phyloP scores from a whole-genome alignment of 2,888 invertebrate species.

The Aporophyla nigra region DNA sequence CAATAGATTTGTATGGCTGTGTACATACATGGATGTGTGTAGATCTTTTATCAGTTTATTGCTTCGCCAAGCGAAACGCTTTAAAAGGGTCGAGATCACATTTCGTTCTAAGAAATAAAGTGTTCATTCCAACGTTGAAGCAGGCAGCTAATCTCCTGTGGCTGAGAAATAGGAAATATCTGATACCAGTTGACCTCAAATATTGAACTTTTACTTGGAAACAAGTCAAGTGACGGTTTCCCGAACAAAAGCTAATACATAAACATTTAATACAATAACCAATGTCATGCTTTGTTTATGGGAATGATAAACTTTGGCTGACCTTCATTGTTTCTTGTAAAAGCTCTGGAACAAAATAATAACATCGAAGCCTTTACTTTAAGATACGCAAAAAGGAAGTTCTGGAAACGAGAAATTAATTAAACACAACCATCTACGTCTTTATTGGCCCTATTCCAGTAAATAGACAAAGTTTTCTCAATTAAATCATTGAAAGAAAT shows the following conservation, averaged over 20 bases:
- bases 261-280: constrained; percentile 25
- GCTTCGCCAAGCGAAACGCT: constrained; percentile 40
- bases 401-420: constrained; percentile 16
- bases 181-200: constrained; percentile 60
- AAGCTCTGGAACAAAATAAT: constrained; percentile 13
- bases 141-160: constrained; percentile 57
- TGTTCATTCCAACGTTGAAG: constrained; percentile 38
- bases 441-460: background rate
- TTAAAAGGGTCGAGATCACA: constrained; percentile 48
- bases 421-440: background rate
- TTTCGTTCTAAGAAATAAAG: constrained; percentile 56
- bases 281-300: constrained; percentile 13
- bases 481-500: background rate
- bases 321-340: background rate
- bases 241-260: constrained; percentile 2
- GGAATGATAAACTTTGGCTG: constrained; percentile 1
- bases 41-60: constrained; percentile 47
- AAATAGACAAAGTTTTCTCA: background rate
- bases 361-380: constrained; percentile 1
- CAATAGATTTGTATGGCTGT: constrained; percentile 7
- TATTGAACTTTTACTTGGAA: constrained; percentile 48
- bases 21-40: background rate
- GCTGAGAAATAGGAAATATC: constrained; percentile 53
- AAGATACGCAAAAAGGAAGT: background rate
- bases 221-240: constrained; percentile 13